Conservation (phyloP, 2,888 invertebrate species). For the Apodemia duryi region DNA sequence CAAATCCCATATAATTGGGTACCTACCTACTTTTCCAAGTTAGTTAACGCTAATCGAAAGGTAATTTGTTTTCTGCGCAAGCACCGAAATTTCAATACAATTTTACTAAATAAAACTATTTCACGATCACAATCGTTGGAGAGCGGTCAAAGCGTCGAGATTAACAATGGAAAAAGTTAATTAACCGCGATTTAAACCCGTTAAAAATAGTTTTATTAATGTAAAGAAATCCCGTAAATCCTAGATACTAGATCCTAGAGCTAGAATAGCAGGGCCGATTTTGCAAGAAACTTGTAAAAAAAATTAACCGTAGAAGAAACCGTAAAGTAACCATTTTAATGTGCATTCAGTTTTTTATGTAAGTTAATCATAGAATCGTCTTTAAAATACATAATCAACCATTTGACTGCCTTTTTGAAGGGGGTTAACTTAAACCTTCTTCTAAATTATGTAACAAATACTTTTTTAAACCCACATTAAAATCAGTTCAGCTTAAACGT, state of each 20-base stretch:
- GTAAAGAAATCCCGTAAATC: background rate
- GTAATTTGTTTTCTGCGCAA: background rate
- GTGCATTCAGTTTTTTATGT: background rate
- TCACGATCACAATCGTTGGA: background rate
- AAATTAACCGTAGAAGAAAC: background rate
- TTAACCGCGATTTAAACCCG: background rate
- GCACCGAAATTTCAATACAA: background rate
- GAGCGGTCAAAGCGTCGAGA: background rate
- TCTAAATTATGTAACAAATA: constrained; percentile 3
- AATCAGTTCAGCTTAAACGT: background rate
- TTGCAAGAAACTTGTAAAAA: constrained; percentile 7
- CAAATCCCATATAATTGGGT: background rate
- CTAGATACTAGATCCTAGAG: constrained; percentile 1
- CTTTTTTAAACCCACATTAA: constrained; percentile 6
- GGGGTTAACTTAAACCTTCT: background rate
- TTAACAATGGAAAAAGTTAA: constrained; percentile 5
- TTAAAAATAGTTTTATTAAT: constrained; percentile 1
- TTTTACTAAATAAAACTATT: background rate
- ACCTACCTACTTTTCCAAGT: background rate
- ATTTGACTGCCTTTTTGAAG: background rate
- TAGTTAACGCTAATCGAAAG: background rate
- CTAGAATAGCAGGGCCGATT: background rate
- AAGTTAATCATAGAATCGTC: background rate
- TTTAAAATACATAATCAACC: constrained; percentile 8
- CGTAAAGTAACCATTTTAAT: too few relatives aligned